Evolutionary conservation across 2,797 vertebrate species (phyloP).

Genomic region (Lepus townsendii): DNA sequence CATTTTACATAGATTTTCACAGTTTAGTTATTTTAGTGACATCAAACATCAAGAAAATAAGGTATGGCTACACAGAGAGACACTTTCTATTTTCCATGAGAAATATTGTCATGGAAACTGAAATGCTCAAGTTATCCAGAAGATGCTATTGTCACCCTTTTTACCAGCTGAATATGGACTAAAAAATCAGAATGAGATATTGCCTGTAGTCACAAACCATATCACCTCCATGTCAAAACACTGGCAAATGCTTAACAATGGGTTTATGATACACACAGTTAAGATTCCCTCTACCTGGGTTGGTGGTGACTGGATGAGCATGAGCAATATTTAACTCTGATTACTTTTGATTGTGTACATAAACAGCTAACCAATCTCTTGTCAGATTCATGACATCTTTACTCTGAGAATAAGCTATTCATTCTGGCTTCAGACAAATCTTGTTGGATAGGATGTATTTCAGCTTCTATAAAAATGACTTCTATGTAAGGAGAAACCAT

Average conservation of each 20-base stretch:
- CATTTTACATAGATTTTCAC: not conserved
- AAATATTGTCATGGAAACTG: not conserved
- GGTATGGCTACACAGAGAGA: not conserved
- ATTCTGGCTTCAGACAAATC: not conserved
- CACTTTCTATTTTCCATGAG: not conserved
- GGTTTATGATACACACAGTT: not conserved
- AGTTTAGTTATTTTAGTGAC: constrained; percentile 28
- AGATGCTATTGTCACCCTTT: not conserved
- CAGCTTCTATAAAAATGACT: not conserved
- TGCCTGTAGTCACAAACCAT: not conserved
- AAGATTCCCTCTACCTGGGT: not conserved
- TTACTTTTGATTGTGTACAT: constrained; percentile 16
- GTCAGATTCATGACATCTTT: not conserved
- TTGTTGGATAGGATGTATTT: not conserved
- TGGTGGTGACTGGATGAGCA: not conserved
- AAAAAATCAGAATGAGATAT: not conserved
- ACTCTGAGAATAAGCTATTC: not conserved
- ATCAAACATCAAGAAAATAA: not conserved
- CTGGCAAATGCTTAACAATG: not conserved
- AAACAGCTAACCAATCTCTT: not conserved
- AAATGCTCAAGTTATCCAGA: not conserved
- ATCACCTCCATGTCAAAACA: not conserved
- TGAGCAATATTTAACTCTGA: not conserved
- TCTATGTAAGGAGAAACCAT: not conserved
- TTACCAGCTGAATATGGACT: not conserved